Evolutionary conservation across 2,797 vertebrate genomes (phyloP).

Genomic region (Erithacus rubecula): DNA sequence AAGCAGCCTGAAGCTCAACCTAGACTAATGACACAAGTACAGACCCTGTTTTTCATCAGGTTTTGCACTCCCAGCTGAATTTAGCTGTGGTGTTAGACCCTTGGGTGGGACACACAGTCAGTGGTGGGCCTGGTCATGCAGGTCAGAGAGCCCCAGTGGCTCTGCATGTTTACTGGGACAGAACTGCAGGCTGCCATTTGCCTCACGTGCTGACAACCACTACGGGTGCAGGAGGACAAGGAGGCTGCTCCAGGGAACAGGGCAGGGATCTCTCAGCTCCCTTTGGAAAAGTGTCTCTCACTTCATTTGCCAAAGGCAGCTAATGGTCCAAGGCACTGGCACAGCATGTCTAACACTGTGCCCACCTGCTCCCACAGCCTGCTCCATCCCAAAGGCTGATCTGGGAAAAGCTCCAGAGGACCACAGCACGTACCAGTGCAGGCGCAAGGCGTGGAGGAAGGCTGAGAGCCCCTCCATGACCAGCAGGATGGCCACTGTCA

Average conservation of each 20-base stretch:
- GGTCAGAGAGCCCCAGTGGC: not conserved
- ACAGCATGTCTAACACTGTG: not conserved
- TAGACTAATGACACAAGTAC: not conserved
- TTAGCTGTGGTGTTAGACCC: not conserved
- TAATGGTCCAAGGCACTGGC: not conserved
- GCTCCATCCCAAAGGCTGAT: not conserved
- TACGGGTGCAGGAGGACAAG: not conserved
- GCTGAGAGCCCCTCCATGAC: constrained; percentile 84
- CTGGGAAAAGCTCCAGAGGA: not conserved
- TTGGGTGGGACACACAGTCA: not conserved
- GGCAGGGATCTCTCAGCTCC: not conserved
- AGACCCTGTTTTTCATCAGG: not conserved
- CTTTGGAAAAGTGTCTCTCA: not conserved
- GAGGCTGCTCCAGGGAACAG: not conserved
- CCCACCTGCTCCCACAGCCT: not conserved
- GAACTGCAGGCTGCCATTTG: not conserved
- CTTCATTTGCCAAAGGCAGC: not conserved
- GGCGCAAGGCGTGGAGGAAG: constrained; percentile 80
- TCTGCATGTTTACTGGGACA: not conserved
- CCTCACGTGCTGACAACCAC: not conserved
- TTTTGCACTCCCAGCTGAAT: not conserved
- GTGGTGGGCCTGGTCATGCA: not conserved
- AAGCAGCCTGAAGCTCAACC: not conserved
- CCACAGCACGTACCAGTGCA: constrained; percentile 75
- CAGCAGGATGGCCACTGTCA: constrained; percentile 79